These are phyloP conservation scores for Helicoverpa zea DNA, from an alignment of 1,140 invertebrate species.

Conservation along the genomic window DNA sequence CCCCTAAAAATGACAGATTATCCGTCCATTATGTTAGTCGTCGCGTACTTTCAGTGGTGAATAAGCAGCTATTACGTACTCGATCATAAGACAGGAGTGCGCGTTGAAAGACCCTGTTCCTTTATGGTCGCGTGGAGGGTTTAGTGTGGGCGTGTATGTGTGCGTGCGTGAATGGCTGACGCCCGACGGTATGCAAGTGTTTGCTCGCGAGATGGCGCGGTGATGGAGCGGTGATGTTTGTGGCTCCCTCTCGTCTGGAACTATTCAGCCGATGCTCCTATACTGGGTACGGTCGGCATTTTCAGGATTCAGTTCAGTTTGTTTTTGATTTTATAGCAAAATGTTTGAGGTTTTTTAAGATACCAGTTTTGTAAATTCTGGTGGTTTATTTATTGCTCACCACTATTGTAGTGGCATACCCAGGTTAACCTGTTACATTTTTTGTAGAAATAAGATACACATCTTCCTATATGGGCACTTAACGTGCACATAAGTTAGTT, in stretches of 20 bases:
- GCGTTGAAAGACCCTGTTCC: conserved; percentile 31
- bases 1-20: no score
- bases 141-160: conserved; percentile 32
- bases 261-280: conserved; percentile 70
- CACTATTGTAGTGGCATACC: no score
- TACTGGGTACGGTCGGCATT: conserved; percentile 50
- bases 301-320: not conserved
- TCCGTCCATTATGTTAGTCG: not conserved
- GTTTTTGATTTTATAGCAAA: no score
- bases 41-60: conserved; percentile 2
- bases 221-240: conserved; percentile 76
- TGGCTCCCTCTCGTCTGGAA: conserved; percentile 68
- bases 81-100: conserved; percentile 50
- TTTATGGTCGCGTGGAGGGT: conserved; percentile 29
- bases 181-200: conserved; percentile 61
- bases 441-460: not conserved
- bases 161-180: conserved; percentile 42
- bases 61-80: conserved; percentile 47
- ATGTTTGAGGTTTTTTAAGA: no score
- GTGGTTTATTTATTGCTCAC: no score
- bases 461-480: not conserved
- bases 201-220: conserved; percentile 77
- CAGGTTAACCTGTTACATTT: no score
- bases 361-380: no score
- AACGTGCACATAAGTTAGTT: not conserved